phyloP scores from a whole-genome alignment of 2,113 vertebrate genomes.

The Noturus placidus region DNA sequence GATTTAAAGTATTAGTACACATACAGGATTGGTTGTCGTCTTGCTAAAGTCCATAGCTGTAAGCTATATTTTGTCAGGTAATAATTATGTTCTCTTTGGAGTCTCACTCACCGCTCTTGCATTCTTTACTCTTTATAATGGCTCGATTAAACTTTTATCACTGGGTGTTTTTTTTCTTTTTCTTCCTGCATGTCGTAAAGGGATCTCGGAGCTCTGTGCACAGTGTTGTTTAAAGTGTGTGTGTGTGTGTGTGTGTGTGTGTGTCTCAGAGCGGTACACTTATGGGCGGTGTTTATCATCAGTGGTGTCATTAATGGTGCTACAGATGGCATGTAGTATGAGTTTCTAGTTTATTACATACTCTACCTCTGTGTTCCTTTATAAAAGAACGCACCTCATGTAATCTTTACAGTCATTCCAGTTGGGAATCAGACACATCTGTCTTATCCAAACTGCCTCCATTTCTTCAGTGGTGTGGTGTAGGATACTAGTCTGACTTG shows the following conservation, averaged over 20 bases:
- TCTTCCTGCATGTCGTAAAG: constrained; percentile 17
- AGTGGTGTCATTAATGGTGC: constrained; percentile 23
- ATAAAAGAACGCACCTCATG: not conserved
- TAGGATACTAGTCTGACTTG: not conserved
- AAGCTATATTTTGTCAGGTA: constrained; percentile 1
- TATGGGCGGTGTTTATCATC: constrained; percentile 40
- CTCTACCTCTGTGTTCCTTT: not conserved
- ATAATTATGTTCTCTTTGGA: constrained; percentile 1
- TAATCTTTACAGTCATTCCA: constrained; percentile 8
- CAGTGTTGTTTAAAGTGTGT: constrained; percentile 28
- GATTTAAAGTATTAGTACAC: not conserved
- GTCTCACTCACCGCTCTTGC: not conserved
- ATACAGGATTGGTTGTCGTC: not conserved
- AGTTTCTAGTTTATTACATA: constrained; percentile 10
- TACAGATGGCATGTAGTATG: constrained; percentile 40
- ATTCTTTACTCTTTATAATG: constrained; percentile 26
- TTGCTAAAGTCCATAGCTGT: not conserved
- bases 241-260: constrained; percentile 22
- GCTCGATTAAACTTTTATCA: constrained; percentile 45
- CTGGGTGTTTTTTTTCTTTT: not conserved
- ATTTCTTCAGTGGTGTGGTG: not conserved
- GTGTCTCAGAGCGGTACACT: not conserved
- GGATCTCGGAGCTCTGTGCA: constrained; percentile 19
- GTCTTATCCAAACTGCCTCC: not conserved
- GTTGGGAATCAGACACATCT: not conserved